Evolutionary conservation across 2,888 invertebrate species (phyloP).

Genomic region (Coelogynopora nodosa): DNA sequence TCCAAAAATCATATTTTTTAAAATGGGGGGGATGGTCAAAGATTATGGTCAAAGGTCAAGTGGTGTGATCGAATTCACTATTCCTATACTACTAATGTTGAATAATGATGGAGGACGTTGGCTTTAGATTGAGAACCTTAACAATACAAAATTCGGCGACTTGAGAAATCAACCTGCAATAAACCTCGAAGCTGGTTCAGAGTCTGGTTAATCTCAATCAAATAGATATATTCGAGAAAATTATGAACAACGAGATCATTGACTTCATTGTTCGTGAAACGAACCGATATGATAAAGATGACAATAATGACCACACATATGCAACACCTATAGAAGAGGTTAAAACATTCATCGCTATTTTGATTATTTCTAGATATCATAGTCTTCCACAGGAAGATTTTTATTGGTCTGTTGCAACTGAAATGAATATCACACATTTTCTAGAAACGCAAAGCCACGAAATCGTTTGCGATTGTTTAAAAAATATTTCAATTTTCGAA

Average conservation of each 20-base stretch:
- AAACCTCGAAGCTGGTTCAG: not conserved
- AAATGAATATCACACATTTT: not conserved
- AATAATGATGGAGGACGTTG: not conserved
- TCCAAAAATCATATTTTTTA: too few relatives aligned
- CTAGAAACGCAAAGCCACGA: not conserved
- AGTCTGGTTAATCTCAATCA: not conserved
- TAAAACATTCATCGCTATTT: not conserved
- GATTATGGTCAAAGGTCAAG: too few relatives aligned
- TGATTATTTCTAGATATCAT: not conserved
- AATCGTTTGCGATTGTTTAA: too few relatives aligned
- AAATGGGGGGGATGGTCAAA: too few relatives aligned
- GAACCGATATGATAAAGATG: too few relatives aligned
- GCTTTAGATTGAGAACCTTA: not conserved
- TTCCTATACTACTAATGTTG: too few relatives aligned
- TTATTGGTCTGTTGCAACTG: not conserved
- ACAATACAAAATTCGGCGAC: not conserved
- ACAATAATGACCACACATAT: not conserved
- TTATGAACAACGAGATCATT: not conserved
- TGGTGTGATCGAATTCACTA: too few relatives aligned
- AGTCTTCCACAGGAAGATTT: not conserved
- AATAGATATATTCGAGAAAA: not conserved
- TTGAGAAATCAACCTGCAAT: not conserved
- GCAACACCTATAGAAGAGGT: not conserved
- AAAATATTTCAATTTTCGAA: too few relatives aligned
- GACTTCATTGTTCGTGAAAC: not conserved